phyloP scores from a whole-genome alignment of 2,888 invertebrate genomes.

The Pachymerium ferrugineum region DNA sequence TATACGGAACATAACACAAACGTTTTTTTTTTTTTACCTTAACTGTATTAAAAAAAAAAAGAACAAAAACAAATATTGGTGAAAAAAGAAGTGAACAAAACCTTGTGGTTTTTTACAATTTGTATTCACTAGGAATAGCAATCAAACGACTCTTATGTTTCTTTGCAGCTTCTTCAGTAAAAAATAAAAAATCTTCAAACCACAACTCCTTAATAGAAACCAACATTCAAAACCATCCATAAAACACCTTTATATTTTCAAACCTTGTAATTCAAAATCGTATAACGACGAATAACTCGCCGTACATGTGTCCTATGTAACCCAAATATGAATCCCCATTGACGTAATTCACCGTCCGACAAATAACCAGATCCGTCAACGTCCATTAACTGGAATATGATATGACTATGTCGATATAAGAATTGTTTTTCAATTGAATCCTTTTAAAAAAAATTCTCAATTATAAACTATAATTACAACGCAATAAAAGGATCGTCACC shows the following conservation, averaged over 20 bases:
- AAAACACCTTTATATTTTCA: background rate
- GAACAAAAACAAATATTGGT: too few species aligned
- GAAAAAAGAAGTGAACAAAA: background rate
- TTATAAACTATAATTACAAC: background rate
- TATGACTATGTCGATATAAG: slow-evolving; percentile 42
- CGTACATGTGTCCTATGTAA: slow-evolving; percentile 37
- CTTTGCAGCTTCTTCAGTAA: background rate
- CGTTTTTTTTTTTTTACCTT: too few species aligned
- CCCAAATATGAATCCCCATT: slow-evolving; percentile 44
- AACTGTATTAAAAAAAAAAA: too few species aligned
- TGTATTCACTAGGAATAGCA: too few species aligned
- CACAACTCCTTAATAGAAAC: background rate
- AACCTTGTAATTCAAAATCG: background rate
- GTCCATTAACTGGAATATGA: slow-evolving; percentile 44
- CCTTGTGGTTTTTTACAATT: background rate
- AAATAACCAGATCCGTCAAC: slow-evolving; percentile 42
- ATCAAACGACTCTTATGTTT: too few species aligned
- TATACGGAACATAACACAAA: too few species aligned
- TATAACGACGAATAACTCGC: background rate
- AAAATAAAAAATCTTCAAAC: background rate
- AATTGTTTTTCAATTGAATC: slow-evolving; percentile 43
- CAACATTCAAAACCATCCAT: background rate
- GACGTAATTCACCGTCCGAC: slow-evolving; percentile 41
- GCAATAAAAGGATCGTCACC: too few species aligned
- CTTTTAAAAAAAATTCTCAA: slow-evolving; percentile 37